Evolutionary conservation across 2,888 invertebrate genomes (phyloP).

Genomic region (Rhamphomyia laevipes): DNA sequence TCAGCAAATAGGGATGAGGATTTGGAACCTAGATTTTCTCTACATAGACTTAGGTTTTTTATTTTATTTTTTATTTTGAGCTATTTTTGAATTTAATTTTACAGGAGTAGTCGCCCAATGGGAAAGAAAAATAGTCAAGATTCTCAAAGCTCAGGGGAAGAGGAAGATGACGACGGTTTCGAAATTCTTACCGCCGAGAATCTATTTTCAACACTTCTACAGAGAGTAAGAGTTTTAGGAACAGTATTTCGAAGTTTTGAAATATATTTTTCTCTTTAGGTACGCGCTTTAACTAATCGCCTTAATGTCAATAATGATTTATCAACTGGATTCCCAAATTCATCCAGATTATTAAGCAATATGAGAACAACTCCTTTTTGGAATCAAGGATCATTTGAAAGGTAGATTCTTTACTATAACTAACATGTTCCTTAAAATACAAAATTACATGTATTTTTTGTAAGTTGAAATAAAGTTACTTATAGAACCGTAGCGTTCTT

Average conservation of each 20-base stretch:
- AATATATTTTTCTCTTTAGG: constrained; percentile 38
- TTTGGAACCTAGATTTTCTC: constrained; percentile 43
- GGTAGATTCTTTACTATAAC: constrained; percentile 26
- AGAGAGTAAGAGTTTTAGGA: constrained; percentile 47
- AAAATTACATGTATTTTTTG: no score
- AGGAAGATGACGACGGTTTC: constrained; percentile 82
- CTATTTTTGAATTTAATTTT: neutral
- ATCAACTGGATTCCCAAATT: constrained; percentile 49
- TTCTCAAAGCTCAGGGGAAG: constrained; percentile 76
- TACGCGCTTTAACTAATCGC: constrained; percentile 71
- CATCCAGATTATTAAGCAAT: constrained; percentile 46
- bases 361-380: constrained; percentile 38
- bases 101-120: constrained; percentile 42
- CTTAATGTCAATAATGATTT: constrained; percentile 71
- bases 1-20: constrained; percentile 48
- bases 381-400: constrained; percentile 35
- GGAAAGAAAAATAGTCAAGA: constrained; percentile 42
- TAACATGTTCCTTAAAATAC: no score
- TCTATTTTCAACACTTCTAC: constrained; percentile 73
- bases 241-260: constrained; percentile 1
- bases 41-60: constrained; percentile 53
- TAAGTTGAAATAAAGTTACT: no score
- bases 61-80: neutral
- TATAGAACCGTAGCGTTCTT: no score
- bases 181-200: constrained; percentile 85